Percentiles rank a stretch among this genome's conserved stretches.
Evolutionary conservation across 2,888 invertebrate genomes (phyloP).

Genomic region (Agriopis aurantiaria): DNA sequence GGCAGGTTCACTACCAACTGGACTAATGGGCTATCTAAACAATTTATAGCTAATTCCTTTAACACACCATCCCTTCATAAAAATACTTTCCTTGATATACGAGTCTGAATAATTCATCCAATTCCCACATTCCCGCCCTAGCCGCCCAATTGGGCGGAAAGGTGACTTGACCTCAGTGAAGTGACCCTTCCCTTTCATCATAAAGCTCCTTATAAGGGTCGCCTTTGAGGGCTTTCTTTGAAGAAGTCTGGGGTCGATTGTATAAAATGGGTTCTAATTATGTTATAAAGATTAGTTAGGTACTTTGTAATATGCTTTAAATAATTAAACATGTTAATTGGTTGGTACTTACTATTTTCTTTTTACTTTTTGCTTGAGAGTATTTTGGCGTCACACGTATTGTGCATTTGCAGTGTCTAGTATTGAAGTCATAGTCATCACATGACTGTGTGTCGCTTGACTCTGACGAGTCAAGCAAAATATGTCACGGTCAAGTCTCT

Average conservation of each 20-base stretch:
- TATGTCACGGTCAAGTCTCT: too few relatives aligned
- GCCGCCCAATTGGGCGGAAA: conserved; percentile 76
- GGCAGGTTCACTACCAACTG: too few relatives aligned
- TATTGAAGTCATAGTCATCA: too few relatives aligned
- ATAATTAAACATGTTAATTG: too few relatives aligned
- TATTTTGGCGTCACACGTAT: background rate
- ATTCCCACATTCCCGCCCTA: conserved; percentile 39
- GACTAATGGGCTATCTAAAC: too few relatives aligned
- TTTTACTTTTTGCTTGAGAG: background rate
- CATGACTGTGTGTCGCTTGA: too few relatives aligned
- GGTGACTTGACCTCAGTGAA: conserved; percentile 79
- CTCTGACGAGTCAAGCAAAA: too few relatives aligned
- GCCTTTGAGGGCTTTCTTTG: conserved; percentile 58
- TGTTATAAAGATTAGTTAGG: conserved; percentile 17
- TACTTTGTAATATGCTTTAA: conserved; percentile 2
- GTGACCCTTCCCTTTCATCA: conserved; percentile 78
- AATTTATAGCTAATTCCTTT: conserved; percentile 35
- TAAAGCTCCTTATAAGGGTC: conserved; percentile 67
- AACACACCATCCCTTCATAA: conserved; percentile 35
- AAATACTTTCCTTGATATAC: conserved; percentile 42
- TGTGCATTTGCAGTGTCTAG: too few relatives aligned
- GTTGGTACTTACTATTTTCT: background rate
- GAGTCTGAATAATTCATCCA: conserved; percentile 43
- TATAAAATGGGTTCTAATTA: conserved; percentile 37
- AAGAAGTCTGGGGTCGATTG: conserved; percentile 36